These are phyloP conservation scores for Leptodactylus fallax DNA, from an alignment of 2,797 vertebrate genomes.

Conservation along the genomic window DNA sequence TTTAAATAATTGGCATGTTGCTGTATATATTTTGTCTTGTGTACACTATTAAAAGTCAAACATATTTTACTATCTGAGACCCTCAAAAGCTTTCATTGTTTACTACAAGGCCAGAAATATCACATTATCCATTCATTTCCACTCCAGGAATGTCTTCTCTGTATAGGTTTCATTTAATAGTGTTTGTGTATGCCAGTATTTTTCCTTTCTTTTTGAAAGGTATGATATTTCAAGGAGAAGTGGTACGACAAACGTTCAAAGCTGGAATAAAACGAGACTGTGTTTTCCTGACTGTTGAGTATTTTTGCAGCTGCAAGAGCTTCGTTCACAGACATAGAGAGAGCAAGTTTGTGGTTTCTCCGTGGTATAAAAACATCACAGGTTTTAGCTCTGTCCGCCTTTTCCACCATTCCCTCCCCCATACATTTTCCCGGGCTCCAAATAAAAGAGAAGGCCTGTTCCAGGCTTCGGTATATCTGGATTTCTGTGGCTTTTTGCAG, in stretches of 20 bases:
- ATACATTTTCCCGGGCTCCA: slow-evolving; percentile 59
- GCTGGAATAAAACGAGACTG: slow-evolving; percentile 60
- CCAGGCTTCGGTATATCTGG: slow-evolving; percentile 62
- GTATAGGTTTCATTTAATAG: slow-evolving; percentile 52
- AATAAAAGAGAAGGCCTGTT: slow-evolving; percentile 65
- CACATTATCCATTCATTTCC: slow-evolving; percentile 55
- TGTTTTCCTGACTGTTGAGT: slow-evolving; percentile 61
- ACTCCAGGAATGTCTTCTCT: slow-evolving; percentile 51
- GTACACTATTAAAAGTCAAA: slow-evolving; percentile 10
- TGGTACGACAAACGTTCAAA: slow-evolving; percentile 49
- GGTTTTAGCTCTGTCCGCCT: slow-evolving; percentile 54
- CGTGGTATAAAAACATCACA: slow-evolving; percentile 64
- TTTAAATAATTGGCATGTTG: neutral
- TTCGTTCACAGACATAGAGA: slow-evolving; percentile 62
- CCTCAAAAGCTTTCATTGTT: slow-evolving; percentile 50
- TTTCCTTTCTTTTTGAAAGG: slow-evolving; percentile 52
- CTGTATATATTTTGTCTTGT: neutral
- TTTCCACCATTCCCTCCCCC: slow-evolving; percentile 47
- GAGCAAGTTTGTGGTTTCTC: slow-evolving; percentile 61
- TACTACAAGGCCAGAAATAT: slow-evolving; percentile 55
- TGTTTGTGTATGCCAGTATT: slow-evolving; percentile 55
- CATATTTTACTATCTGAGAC: slow-evolving; percentile 7
- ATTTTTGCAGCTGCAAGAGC: slow-evolving; percentile 63
- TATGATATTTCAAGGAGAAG: slow-evolving; percentile 63
- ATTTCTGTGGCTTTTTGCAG: slow-evolving; percentile 65